These are phyloP conservation scores for Catocala nupta DNA, from an alignment of 2,888 invertebrate species.

Conservation along the genomic window DNA sequence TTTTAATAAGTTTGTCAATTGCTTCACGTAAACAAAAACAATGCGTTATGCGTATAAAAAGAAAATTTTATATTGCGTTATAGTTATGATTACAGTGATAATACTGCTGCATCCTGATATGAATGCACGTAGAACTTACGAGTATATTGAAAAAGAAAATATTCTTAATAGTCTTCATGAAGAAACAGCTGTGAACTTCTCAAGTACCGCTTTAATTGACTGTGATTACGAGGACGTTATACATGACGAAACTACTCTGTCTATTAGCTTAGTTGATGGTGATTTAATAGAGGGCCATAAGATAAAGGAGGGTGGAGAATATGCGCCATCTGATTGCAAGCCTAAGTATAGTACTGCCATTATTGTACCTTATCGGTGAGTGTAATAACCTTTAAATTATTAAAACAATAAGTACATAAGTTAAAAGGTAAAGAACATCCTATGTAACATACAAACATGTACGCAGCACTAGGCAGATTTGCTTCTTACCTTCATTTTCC, in stretches of 20 bases:
- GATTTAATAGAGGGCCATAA: slow-evolving; percentile 73
- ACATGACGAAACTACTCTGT: slow-evolving; percentile 70
- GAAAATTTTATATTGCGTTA: slow-evolving; percentile 64
- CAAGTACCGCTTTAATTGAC: slow-evolving; percentile 67
- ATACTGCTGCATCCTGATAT: slow-evolving; percentile 71
- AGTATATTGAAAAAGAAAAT: slow-evolving; percentile 77
- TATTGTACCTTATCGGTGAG: slow-evolving; percentile 91
- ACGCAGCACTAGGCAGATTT: too few relatives aligned
- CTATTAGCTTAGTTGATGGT: slow-evolving; percentile 68
- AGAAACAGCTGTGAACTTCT: slow-evolving; percentile 78
- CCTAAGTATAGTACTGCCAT: slow-evolving; percentile 92
- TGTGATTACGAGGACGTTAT: slow-evolving; percentile 76
- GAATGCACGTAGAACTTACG: slow-evolving; percentile 71
- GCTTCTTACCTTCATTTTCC: too few relatives aligned
- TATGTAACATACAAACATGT: too few relatives aligned
- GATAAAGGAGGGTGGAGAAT: slow-evolving; percentile 80
- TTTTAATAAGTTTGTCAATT: neutral
- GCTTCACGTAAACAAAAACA: slow-evolving; percentile 30
- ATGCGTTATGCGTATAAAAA: slow-evolving; percentile 72
- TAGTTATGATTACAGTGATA: slow-evolving; percentile 61
- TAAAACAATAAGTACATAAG: too few relatives aligned
- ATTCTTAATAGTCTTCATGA: slow-evolving; percentile 77
- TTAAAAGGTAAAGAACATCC: too few relatives aligned
- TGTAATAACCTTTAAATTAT: slow-evolving; percentile 1
- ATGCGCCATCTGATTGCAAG: slow-evolving; percentile 73